phyloP scores from a whole-genome alignment of 2,888 invertebrate genomes.

The Rhagonycha fulva region DNA sequence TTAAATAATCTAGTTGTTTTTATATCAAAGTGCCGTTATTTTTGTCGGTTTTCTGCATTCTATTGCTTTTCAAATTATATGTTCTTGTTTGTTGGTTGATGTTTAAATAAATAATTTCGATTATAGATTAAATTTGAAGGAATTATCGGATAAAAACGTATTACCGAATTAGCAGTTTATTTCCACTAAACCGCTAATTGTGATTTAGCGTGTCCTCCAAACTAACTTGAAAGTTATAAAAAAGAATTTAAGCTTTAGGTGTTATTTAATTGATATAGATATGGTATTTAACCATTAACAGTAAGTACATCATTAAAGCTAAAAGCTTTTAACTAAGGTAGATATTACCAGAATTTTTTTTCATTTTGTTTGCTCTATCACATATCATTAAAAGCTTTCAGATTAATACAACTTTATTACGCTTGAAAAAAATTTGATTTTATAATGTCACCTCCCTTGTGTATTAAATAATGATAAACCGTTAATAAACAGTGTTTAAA shows the following conservation, averaged over 20 bases:
- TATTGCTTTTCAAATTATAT: no score
- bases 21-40: no score
- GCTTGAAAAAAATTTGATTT: neutral
- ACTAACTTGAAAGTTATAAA: neutral
- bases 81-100: no score
- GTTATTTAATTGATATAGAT: neutral
- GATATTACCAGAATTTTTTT: neutral
- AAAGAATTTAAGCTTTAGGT: neutral
- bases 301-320: neutral
- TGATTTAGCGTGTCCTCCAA: neutral
- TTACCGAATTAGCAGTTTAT: no score
- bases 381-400: conserved; percentile 2
- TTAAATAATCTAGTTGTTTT: no score
- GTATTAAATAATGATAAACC: no score
- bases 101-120: no score
- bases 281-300: neutral
- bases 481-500: neutral
- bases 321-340: conserved; percentile 1
- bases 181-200: no score
- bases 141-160: no score
- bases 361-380: conserved; percentile 2
- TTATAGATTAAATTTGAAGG: no score
- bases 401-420: neutral
- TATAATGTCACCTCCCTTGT: neutral
- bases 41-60: no score